phyloP scores from a whole-genome alignment of 2,113 vertebrate species.

The Machaerirhynchus nigripectus region DNA sequence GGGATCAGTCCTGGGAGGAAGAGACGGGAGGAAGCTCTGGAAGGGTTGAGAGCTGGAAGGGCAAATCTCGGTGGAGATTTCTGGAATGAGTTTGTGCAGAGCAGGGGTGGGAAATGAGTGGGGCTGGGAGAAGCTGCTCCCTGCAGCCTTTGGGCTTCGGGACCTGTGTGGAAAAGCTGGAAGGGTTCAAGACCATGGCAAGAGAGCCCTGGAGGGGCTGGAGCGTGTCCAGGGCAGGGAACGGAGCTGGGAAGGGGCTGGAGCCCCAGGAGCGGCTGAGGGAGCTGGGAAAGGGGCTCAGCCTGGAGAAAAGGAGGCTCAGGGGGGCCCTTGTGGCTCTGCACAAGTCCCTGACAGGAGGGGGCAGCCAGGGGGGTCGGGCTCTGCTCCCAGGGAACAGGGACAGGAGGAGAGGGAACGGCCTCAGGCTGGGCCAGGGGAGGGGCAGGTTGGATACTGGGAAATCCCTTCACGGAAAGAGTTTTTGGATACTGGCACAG shows the following conservation, averaged over 20 bases:
- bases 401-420: background rate
- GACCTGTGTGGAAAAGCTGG: background rate
- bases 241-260: background rate
- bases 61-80: background rate
- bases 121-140: background rate
- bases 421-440: background rate
- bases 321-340: background rate
- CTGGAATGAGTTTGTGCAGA: background rate
- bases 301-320: background rate
- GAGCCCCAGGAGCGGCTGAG: background rate
- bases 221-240: background rate
- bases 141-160: background rate
- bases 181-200: background rate
- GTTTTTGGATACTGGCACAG: accelerated
- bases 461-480: accelerated
- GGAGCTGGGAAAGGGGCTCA: background rate
- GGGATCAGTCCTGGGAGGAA: background rate
- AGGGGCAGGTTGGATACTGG: accelerated
- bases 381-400: background rate
- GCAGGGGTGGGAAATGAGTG: background rate
- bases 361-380: background rate
- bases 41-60: background rate
- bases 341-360: background rate
- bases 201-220: background rate
- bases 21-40: background rate